Evolutionary conservation across 2,888 invertebrate species (phyloP), one percentile per base, ranked within the genome.

Genomic region (Hydrotaea diabolus): DNA sequence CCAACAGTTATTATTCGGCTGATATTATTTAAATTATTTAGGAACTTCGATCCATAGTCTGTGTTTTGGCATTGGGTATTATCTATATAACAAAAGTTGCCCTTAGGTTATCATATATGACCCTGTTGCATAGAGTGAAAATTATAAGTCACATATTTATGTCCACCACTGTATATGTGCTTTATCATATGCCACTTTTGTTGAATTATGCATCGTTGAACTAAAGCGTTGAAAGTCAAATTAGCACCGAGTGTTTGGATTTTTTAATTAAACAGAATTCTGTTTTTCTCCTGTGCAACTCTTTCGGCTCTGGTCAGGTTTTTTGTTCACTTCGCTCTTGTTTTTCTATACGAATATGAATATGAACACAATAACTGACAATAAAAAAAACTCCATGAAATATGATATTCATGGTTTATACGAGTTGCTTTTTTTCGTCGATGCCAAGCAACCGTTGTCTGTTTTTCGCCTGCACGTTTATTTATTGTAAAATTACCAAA

Each of bases 161-260:
- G 31, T 31, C 31, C 31, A 7, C 3, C 31, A 31, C 31, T 31
- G 31, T 31, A 7, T 31, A 31, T 31, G 31, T 31, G 31, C 31
- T 31, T 4, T 31, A n/a, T n/a, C n/a, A n/a, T n/a, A n/a, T n/a
- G n/a, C n/a, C n/a, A 36, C 76, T 72, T 83, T 73, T 66, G 76
- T 77, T 79, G 53, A 71, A 77, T 53, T 62, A 79, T 69, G 79
- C 82, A 85, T 85, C 82, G 82, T 85, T 82, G 80, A 77, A 80
- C 84, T 84, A 80, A 85, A 85, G 85, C 77, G 85, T 77, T 85
- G 81, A 85, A 79, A 85, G 85, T 78, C 85, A 82, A 85, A 85
- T 85, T 85, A 85, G 82, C 82, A 85, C 72, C 77, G 79, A 71
- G 82, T 74, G 79, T 82, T 76, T 82, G 79, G 59, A 77, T 69